Percentiles rank a stretch among this genome's conserved stretches.
Evolutionary conservation across 2,888 invertebrate genomes (phyloP).

Genomic region (Lymantria monacha): DNA sequence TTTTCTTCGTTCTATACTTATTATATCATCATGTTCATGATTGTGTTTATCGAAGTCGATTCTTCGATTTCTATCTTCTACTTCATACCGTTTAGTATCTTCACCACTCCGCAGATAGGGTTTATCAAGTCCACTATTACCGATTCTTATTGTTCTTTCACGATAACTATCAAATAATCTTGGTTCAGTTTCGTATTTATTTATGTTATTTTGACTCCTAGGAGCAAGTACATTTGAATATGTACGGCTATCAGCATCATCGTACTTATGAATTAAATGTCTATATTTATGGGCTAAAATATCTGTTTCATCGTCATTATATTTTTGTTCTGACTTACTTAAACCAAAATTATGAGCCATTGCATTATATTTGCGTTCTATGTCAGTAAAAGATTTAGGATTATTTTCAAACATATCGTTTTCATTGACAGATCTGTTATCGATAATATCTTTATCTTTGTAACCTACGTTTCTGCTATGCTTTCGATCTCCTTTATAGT

Average conservation of each 20-base stretch:
- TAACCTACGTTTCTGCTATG: not conserved
- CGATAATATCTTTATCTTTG: not conserved
- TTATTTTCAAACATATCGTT: constrained; percentile 11
- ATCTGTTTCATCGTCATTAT: not conserved
- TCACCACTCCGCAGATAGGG: constrained; percentile 12
- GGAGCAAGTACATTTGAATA: not conserved
- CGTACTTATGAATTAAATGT: not conserved
- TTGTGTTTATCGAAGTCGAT: constrained; percentile 6
- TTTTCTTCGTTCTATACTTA: constrained; percentile 50
- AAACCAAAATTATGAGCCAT: not conserved
- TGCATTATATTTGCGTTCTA: constrained; percentile 8
- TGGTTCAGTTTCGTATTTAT: constrained; percentile 5
- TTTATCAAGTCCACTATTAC: constrained; percentile 11
- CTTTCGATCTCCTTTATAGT: constrained; percentile 4
- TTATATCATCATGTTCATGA: constrained; percentile 27
- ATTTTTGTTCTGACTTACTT: constrained; percentile 7
- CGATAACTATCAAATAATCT: constrained; percentile 13
- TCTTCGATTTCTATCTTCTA: constrained; percentile 13
- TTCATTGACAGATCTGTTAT: not conserved
- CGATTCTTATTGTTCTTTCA: constrained; percentile 6
- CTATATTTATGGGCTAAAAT: constrained; percentile 3
- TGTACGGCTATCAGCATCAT: not conserved
- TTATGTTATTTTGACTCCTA: constrained; percentile 6
- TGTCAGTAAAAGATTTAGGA: constrained; percentile 11
- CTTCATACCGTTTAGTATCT: constrained; percentile 17